Conservation (phyloP, 2,888 invertebrate genomes). For the Incurvaria masculella region DNA sequence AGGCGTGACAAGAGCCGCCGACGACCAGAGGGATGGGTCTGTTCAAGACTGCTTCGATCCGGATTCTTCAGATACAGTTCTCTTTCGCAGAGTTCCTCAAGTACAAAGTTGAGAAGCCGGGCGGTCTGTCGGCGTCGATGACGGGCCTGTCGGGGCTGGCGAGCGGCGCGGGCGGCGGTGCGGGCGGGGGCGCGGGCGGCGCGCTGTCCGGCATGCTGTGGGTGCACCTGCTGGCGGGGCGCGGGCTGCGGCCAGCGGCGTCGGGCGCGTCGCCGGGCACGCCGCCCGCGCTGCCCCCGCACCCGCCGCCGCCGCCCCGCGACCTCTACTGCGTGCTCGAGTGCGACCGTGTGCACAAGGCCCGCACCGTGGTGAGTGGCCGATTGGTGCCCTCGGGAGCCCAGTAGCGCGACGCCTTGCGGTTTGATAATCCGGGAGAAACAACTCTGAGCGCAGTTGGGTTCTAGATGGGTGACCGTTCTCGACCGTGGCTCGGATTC, state of each 20-base stretch:
- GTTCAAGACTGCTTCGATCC: too few species aligned
- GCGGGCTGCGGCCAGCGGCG: conserved; percentile 70
- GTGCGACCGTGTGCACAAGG: conserved; percentile 95
- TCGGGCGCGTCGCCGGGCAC: conserved; percentile 72
- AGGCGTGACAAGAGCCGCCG: too few species aligned
- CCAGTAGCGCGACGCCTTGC: too few species aligned
- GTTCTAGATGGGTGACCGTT: too few species aligned
- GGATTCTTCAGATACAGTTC: too few species aligned
- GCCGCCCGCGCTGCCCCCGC: conserved; percentile 52
- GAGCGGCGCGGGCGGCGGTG: conserved; percentile 9
- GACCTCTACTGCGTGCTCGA: conserved; percentile 98
- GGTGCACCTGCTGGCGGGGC: conserved; percentile 86
- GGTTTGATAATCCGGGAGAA: too few species aligned
- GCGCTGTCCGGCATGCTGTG: conserved; percentile 85
- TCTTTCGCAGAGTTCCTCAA: conserved; percentile 74
- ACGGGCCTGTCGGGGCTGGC: conserved; percentile 48
- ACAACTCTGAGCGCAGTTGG: too few species aligned
- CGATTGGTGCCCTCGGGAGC: not conserved
- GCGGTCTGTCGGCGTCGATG: conserved; percentile 57
- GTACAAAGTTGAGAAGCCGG: conserved; percentile 80
- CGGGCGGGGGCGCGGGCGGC: conserved; percentile 29
- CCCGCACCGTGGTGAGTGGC: conserved; percentile 78
- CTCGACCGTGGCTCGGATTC: too few species aligned
- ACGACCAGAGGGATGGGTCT: too few species aligned
- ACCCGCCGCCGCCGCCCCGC: conserved; percentile 51